Evolutionary conservation across 2,797 vertebrate genomes (phyloP).

Genomic region (Botia kubotai): DNA sequence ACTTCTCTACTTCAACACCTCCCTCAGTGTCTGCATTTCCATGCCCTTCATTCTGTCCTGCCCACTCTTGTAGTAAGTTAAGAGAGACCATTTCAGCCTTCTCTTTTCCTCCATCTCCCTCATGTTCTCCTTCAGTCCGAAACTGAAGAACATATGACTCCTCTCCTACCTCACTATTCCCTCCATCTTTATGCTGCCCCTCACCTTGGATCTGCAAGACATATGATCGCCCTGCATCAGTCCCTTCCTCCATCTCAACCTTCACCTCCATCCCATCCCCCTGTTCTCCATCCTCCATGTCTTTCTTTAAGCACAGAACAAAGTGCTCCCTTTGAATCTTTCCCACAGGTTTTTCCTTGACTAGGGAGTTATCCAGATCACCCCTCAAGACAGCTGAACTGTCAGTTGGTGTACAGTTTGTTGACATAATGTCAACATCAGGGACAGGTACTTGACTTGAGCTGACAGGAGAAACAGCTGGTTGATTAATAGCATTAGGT

Average conservation of each 20-base stretch:
- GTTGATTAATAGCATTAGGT: constrained; percentile 41
- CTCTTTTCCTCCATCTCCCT: constrained; percentile 66
- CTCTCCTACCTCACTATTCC: constrained; percentile 61
- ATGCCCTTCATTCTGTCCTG: constrained; percentile 67
- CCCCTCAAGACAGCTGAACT: constrained; percentile 43
- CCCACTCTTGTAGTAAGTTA: constrained; percentile 77
- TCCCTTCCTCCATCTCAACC: constrained; percentile 59
- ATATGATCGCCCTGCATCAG: constrained; percentile 69
- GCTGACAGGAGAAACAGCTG: constrained; percentile 46
- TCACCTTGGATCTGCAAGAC: constrained; percentile 78
- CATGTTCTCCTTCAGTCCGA: constrained; percentile 70
- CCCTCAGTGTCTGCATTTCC: constrained; percentile 60
- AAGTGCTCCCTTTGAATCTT: constrained; percentile 71
- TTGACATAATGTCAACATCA: constrained; percentile 51
- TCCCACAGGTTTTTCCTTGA: constrained; percentile 60
- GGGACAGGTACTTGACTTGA: constrained; percentile 46
- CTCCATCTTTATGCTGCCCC: constrained; percentile 61
- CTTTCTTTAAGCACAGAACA: constrained; percentile 79
- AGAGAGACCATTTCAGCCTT: constrained; percentile 77
- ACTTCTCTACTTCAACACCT: constrained; percentile 67
- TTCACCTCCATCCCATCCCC: constrained; percentile 65
- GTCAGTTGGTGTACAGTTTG: constrained; percentile 41
- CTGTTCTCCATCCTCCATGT: constrained; percentile 38
- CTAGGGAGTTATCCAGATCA: constrained; percentile 49
- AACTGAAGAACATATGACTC: constrained; percentile 79